phyloP scores from a whole-genome alignment of 1,140 invertebrate genomes.

The Sycophila sp. region DNA sequence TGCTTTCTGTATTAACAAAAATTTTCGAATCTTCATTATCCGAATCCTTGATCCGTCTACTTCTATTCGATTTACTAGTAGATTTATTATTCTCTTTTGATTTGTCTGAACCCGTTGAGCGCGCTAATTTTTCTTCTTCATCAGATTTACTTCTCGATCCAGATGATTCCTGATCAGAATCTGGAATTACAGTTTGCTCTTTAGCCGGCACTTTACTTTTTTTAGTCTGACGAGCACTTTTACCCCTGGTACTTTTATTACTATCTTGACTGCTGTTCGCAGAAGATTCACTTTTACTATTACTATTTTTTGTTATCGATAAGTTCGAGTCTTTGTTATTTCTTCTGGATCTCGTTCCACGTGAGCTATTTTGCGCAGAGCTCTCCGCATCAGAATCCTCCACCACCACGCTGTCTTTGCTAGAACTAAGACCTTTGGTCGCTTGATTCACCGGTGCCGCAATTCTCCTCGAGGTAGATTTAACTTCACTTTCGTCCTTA shows the following conservation, averaged over 20 bases:
- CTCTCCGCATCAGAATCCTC: background rate
- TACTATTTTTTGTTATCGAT: background rate
- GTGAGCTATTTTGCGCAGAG: background rate
- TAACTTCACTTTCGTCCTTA: background rate
- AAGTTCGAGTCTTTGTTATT: background rate
- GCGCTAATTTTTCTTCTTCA: background rate
- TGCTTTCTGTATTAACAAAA: too few relatives aligned
- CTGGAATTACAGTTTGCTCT: background rate
- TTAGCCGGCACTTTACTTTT: background rate
- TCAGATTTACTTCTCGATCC: too few relatives aligned
- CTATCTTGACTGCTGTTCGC: background rate
- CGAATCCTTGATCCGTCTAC: background rate
- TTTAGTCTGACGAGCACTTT: background rate
- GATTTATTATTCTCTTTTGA: background rate
- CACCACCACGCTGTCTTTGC: conserved; percentile 15
- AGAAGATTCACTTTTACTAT: background rate
- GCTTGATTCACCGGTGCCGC: background rate
- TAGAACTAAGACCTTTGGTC: background rate
- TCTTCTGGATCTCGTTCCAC: background rate
- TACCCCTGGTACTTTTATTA: background rate
- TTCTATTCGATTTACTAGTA: background rate
- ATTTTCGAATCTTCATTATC: background rate
- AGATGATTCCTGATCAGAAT: too few relatives aligned
- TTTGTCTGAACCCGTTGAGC: background rate
- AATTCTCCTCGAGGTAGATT: background rate